phyloP scores from a whole-genome alignment of 2,113 vertebrate species.

The Scophthalmus maximus region DNA sequence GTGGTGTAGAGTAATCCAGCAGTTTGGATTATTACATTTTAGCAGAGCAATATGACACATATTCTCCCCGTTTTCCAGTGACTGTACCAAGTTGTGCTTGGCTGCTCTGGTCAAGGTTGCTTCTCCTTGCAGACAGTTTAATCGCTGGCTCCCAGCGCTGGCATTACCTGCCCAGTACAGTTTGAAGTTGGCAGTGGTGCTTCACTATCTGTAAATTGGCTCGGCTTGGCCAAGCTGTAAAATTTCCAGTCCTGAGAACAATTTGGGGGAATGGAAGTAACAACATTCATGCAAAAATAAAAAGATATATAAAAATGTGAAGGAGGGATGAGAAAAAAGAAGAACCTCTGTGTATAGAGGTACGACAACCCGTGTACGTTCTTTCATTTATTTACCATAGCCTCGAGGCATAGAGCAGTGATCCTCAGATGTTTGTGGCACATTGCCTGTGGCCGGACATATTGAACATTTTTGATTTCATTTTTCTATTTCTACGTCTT shows the following conservation, averaged over 20 bases:
- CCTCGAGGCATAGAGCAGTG: not conserved
- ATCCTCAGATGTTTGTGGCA: conserved; percentile 5
- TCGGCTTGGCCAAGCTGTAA: conserved; percentile 18
- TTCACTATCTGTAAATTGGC: conserved; percentile 23
- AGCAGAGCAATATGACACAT: conserved; percentile 40
- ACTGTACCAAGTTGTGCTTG: conserved; percentile 46
- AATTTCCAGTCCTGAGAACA: conserved; percentile 16
- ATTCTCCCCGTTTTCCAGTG: conserved; percentile 56
- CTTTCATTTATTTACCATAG: not conserved
- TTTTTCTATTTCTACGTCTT: not conserved
- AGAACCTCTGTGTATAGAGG: not conserved
- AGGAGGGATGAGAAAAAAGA: not conserved
- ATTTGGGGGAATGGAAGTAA: conserved; percentile 1
- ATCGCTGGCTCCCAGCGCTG: conserved; percentile 46
- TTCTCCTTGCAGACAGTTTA: conserved; percentile 50
- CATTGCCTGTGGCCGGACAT: not conserved
- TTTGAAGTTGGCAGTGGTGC: conserved; percentile 44
- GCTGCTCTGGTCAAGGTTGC: conserved; percentile 62
- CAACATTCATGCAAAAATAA: conserved; percentile 15
- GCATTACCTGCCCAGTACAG: conserved; percentile 57
- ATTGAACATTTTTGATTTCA: not conserved
- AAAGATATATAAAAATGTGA: not conserved
- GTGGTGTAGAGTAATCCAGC: conserved; percentile 48
- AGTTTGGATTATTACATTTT: conserved; percentile 50
- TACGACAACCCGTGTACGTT: conserved; percentile 6